phyloP scores from a whole-genome alignment of 2,888 invertebrate species.

The Mycalesis mineus region DNA sequence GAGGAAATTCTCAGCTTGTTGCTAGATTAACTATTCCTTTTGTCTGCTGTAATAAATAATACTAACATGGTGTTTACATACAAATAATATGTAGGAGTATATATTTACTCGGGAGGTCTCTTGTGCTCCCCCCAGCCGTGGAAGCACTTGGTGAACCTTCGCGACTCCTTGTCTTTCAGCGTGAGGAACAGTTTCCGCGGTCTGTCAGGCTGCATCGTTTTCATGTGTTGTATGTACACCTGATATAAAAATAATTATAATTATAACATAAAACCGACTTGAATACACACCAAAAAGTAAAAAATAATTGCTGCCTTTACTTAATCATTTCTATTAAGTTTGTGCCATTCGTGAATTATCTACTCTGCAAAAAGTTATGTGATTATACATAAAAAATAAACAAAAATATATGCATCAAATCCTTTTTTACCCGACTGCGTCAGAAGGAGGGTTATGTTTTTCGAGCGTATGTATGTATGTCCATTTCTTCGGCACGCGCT shows the following conservation, averaged over 20 bases:
- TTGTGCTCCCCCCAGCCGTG: slow-evolving; percentile 98
- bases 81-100: slow-evolving; percentile 1
- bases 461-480: too few species aligned
- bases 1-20: background rate
- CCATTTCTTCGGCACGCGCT: too few species aligned
- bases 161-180: slow-evolving; percentile 96
- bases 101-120: slow-evolving; percentile 82
- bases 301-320: too few species aligned
- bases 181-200: slow-evolving; percentile 95
- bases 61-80: background rate
- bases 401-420: too few species aligned
- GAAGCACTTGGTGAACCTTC: slow-evolving; percentile 97
- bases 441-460: too few species aligned
- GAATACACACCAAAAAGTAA: too few species aligned
- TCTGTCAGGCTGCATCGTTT: slow-evolving; percentile 94
- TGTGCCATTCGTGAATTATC: too few species aligned
- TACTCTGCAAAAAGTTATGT: too few species aligned
- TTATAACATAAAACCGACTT: too few species aligned
- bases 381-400: too few species aligned
- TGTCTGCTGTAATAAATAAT: background rate
- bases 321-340: too few species aligned
- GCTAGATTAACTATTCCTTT: background rate
- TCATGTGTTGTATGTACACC: slow-evolving; percentile 98
- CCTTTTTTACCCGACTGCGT: too few species aligned
- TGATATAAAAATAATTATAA: slow-evolving; percentile 44